These are phyloP conservation scores for Trachurus trachurus DNA, from an alignment of 2,797 vertebrate genomes.

Conservation along the genomic window DNA sequence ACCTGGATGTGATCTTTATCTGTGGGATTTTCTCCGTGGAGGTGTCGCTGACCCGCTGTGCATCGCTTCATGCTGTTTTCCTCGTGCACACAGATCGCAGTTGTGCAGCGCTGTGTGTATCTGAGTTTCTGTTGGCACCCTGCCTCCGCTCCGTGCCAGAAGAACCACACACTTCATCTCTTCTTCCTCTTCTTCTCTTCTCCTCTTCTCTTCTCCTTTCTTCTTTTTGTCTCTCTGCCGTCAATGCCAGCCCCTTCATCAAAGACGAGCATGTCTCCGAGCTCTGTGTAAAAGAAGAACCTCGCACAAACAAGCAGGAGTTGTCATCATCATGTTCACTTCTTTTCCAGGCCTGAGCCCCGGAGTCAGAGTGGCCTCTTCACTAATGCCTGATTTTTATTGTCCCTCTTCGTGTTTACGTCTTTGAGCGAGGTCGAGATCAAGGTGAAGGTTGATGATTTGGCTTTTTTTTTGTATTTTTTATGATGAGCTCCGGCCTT, in stretches of 20 bases:
- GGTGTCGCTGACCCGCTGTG: not conserved
- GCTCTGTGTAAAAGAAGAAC: constrained; percentile 54
- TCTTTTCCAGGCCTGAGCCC: not conserved
- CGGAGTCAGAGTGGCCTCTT: constrained; percentile 14
- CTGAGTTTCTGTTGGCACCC: constrained; percentile 76
- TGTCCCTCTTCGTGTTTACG: constrained; percentile 22
- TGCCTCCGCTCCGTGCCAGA: constrained; percentile 56
- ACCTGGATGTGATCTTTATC: constrained; percentile 19
- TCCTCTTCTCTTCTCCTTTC: constrained; percentile 37
- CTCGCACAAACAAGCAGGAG: constrained; percentile 36
- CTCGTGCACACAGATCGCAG: not conserved
- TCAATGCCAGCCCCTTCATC: constrained; percentile 61
- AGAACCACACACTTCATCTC: constrained; percentile 72
- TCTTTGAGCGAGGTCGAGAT: constrained; percentile 17
- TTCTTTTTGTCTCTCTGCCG: constrained; percentile 29
- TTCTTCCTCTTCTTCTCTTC: constrained; percentile 50
- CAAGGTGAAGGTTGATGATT: constrained; percentile 24
- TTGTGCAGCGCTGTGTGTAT: constrained; percentile 35
- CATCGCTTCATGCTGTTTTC: not conserved
- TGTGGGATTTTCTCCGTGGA: not conserved
- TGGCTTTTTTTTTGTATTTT: constrained; percentile 16
- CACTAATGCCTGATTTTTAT: constrained; percentile 20
- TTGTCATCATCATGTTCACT: constrained; percentile 10
- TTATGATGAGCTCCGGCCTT: constrained; percentile 41
- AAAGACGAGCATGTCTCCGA: constrained; percentile 60